Percentiles rank a stretch among this genome's conserved stretches.
These are phyloP conservation scores for Lymantria dispar DNA, from an alignment of 2,888 invertebrate genomes.

Conservation along the genomic window DNA sequence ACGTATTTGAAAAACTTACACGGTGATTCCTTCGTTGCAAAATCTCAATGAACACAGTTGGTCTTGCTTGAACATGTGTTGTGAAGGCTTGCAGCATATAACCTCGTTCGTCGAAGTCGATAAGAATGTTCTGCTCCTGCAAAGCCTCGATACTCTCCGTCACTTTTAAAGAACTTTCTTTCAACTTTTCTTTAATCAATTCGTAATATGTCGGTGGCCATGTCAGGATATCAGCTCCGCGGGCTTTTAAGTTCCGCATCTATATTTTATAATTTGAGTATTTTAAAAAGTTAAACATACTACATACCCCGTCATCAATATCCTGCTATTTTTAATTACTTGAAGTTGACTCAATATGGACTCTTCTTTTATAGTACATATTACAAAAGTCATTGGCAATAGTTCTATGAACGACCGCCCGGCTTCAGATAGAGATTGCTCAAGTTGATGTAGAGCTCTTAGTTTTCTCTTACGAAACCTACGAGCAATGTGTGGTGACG, in stretches of 20 bases:
- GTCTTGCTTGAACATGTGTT: slow-evolving; percentile 96
- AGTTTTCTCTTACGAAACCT: too few relatives aligned
- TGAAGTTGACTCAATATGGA: too few relatives aligned
- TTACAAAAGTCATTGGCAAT: too few relatives aligned
- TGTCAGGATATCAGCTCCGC: slow-evolving; percentile 94
- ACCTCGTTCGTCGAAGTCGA: slow-evolving; percentile 98
- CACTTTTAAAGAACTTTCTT: slow-evolving; percentile 85
- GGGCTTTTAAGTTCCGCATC: slow-evolving; percentile 87
- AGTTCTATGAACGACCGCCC: too few relatives aligned
- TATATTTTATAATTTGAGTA: slow-evolving; percentile 43
- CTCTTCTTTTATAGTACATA: too few relatives aligned
- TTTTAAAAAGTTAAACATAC: too few relatives aligned
- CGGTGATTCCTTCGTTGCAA: slow-evolving; percentile 97
- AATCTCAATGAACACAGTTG: slow-evolving; percentile 97
- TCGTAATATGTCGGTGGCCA: slow-evolving; percentile 96
- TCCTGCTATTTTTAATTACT: too few relatives aligned
- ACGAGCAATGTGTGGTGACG: too few relatives aligned
- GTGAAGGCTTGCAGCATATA: slow-evolving; percentile 98
- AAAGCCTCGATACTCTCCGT: slow-evolving; percentile 90
- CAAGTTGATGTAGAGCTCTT: too few relatives aligned
- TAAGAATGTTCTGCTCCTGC: slow-evolving; percentile 92
- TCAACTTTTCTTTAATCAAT: slow-evolving; percentile 88
- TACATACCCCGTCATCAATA: too few relatives aligned
- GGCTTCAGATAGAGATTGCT: too few relatives aligned
- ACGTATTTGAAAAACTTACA: slow-evolving; percentile 72